phyloP scores from a whole-genome alignment of 2,888 invertebrate species.

The Apocheima hispidaria region DNA sequence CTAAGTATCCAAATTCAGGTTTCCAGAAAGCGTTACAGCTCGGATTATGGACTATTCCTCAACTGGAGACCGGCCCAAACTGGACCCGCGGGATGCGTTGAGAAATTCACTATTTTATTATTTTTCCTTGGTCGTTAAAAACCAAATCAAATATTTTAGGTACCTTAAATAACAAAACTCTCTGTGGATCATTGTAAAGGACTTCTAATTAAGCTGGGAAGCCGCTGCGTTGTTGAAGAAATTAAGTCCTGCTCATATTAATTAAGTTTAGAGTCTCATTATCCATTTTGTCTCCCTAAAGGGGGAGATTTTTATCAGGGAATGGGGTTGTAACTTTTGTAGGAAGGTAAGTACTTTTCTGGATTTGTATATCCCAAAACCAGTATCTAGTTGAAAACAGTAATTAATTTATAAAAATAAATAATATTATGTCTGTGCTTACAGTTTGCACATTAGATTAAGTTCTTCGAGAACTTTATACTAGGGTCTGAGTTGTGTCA shows the following conservation, averaged over 20 bases:
- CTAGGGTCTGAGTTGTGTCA: no score
- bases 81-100: no score
- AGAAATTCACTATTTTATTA: no score
- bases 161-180: constrained; percentile 25
- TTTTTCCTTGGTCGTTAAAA: neutral
- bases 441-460: no score
- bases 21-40: no score
- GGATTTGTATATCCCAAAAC: neutral
- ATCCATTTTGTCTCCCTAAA: constrained; percentile 38
- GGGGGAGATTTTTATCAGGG: constrained; percentile 19
- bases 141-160: constrained; percentile 23
- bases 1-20: no score
- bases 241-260: constrained; percentile 35
- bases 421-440: no score
- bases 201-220: constrained; percentile 28
- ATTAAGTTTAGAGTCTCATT: constrained; percentile 32
- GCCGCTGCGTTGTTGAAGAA: constrained; percentile 29
- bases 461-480: no score
- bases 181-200: constrained; percentile 20
- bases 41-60: no score
- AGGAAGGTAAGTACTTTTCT: neutral
- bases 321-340: constrained; percentile 7
- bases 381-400: neutral
- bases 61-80: no score
- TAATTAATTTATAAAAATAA: no score